Base-by-base conservation (phyloP, 2,113 vertebrate species). In the Ptilonorhynchus violaceus region DNA sequence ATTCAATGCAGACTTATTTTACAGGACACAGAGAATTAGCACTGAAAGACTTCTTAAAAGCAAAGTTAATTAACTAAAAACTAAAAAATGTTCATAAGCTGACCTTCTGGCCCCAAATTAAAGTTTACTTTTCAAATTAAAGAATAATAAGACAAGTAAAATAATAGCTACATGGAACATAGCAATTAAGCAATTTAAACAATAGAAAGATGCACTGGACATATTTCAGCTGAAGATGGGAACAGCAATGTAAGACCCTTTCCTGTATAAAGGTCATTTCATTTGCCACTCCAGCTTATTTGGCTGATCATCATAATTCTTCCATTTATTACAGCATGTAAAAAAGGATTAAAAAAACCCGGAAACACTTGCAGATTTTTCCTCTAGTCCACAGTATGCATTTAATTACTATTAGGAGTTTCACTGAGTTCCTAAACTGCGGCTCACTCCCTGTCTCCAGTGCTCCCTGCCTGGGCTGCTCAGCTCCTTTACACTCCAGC, bases 361-460 rank as follows among this genome's bases (percentile, higher is more conserved):
- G 17, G 63, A 89, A 82, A 82, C 10, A 27, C 7, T 58, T 62
- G 73, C 23, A 84, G 53, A 18, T 27, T 85, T 89, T 91, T 85
- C 7, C 6, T 10, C 31, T 28, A 50, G 47, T 11, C 20, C 1
- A 1, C 25, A 58, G 15, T 10, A n/a, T 0, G 1, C n/a, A 59
- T 33, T 44, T 62, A 31, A 60, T 52, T 68, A 56, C 41, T 62
- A 39, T 30, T 6, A 49, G n/a, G 41, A 62, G 23, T 49, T 6
- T 3, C 39, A 67, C 23, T 16, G 33, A 1, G 1, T 30, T 55
- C 30, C 21, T 78, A 12, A 58, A 53, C 2, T 55, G 66, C 22
- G 4, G 16, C 19, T 83, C 30, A 30, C 19, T 55, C 52, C 25
- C 9, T 56, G 37, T 27, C 17, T 58, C 41, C 47, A 73, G 6